Evolutionary conservation across 2,888 invertebrate genomes (phyloP).

Genomic region (Iphiclides podalirius): DNA sequence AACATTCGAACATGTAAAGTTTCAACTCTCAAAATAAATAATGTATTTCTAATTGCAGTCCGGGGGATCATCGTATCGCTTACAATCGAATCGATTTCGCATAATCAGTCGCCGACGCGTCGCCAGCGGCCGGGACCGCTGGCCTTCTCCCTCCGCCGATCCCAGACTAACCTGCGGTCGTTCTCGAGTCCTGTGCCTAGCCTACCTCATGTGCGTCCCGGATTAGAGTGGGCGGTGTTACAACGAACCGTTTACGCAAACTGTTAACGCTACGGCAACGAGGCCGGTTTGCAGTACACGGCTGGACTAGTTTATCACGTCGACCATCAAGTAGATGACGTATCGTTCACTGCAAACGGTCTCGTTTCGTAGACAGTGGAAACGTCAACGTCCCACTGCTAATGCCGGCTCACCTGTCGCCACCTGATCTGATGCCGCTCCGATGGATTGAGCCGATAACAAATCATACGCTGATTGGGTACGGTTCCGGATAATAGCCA

Average conservation of each 20-base stretch:
- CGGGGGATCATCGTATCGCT: constrained; percentile 73
- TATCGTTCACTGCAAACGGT: not conserved
- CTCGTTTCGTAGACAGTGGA: not conserved
- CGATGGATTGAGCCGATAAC: constrained; percentile 57
- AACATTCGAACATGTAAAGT: constrained; percentile 74
- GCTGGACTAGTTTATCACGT: no score
- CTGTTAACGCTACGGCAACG: no score
- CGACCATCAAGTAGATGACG: not conserved
- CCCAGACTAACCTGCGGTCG: constrained; percentile 54
- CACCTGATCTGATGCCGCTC: constrained; percentile 47
- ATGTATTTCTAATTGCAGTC: constrained; percentile 78
- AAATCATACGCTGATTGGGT: constrained; percentile 68
- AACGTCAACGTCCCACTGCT: not conserved
- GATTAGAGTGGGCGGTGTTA: constrained; percentile 22
- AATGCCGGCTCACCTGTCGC: constrained; percentile 29
- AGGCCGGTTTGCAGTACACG: no score
- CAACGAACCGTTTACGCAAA: not conserved
- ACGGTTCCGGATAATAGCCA: constrained; percentile 69
- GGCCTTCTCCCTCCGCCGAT: constrained; percentile 52
- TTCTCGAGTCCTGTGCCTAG: constrained; percentile 36
- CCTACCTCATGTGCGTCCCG: constrained; percentile 44
- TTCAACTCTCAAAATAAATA: constrained; percentile 77
- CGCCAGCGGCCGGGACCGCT: constrained; percentile 46
- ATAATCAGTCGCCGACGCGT: constrained; percentile 75
- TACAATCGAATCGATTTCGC: constrained; percentile 63